Percentiles rank a stretch among this genome's conserved stretches.
These are phyloP conservation scores for Taenioides sp. DNA, from an alignment of 2,797 vertebrate species.

Conservation along the genomic window DNA sequence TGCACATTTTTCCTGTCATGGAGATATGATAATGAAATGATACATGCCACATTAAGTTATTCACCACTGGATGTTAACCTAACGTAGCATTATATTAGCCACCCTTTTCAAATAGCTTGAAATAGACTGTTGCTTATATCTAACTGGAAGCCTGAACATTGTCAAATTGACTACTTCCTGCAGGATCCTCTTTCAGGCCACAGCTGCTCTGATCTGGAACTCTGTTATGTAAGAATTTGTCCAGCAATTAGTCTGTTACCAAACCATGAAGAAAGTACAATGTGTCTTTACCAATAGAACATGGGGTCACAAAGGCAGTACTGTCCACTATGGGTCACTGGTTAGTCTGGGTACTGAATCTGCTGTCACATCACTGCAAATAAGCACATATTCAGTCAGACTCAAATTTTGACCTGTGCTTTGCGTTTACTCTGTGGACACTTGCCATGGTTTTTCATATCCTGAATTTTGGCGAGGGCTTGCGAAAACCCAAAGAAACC, in stretches of 20 bases:
- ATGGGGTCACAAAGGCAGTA: slow-evolving; percentile 31
- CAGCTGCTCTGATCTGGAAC: background rate
- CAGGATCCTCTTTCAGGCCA: background rate
- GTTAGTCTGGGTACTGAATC: slow-evolving; percentile 41
- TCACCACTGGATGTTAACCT: background rate
- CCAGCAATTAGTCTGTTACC: background rate
- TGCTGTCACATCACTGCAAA: slow-evolving; percentile 41
- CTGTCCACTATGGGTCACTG: slow-evolving; percentile 36
- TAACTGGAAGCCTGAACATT: background rate
- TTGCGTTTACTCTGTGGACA: background rate
- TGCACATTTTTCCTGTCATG: background rate
- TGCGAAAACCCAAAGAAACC: background rate
- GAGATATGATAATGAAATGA: background rate
- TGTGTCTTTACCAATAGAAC: slow-evolving; percentile 1
- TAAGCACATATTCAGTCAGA: background rate
- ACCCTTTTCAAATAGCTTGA: background rate
- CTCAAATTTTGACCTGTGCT: background rate
- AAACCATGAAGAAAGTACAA: background rate
- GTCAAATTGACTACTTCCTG: background rate
- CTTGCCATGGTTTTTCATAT: background rate
- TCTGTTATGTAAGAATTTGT: slow-evolving; percentile 6
- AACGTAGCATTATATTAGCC: background rate
- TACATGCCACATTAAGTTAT: background rate
- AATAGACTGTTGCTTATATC: background rate
- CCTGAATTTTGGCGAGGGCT: background rate